These are phyloP conservation scores for Menidia beryllina DNA, from an alignment of 2,113 vertebrate species.

Conservation along the genomic window DNA sequence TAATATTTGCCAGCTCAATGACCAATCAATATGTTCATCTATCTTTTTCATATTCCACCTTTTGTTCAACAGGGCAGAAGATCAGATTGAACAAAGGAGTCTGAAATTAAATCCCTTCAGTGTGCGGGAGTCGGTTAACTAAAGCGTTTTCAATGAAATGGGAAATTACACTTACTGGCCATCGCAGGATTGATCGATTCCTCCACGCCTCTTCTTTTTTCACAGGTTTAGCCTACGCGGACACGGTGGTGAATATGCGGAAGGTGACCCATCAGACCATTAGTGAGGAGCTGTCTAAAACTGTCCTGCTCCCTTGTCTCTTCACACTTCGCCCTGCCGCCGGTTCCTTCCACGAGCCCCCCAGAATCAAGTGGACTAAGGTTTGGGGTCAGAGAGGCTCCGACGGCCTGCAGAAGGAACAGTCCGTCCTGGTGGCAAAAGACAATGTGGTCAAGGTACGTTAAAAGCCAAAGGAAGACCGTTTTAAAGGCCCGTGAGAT, in stretches of 20 bases:
- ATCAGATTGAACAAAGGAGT: constrained; percentile 25
- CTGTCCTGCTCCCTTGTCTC: constrained; percentile 89
- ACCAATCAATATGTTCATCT: constrained; percentile 33
- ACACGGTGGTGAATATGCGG: constrained; percentile 89
- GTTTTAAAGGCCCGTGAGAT: neutral
- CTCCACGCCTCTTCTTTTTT: neutral
- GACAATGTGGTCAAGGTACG: constrained; percentile 89
- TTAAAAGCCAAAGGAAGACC: neutral
- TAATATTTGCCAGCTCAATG: constrained; percentile 58
- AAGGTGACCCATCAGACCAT: constrained; percentile 84
- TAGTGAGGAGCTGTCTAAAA: constrained; percentile 87
- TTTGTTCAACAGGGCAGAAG: constrained; percentile 13
- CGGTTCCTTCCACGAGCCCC: constrained; percentile 78
- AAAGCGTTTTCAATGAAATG: constrained; percentile 28
- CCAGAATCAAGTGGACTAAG: constrained; percentile 96
- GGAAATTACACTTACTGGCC: constrained; percentile 20
- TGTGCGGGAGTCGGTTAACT: constrained; percentile 32
- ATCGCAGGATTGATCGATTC: constrained; percentile 16
- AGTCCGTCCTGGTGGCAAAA: constrained; percentile 93
- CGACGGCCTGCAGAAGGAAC: constrained; percentile 85
- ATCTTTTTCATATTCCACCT: constrained; percentile 24
- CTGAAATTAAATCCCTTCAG: constrained; percentile 15
- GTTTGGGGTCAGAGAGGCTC: constrained; percentile 86
- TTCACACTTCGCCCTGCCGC: constrained; percentile 83
- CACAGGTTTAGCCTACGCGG: constrained; percentile 79